Evolutionary conservation across 2,797 vertebrate species (phyloP).

Genomic region (Huso huso): DNA sequence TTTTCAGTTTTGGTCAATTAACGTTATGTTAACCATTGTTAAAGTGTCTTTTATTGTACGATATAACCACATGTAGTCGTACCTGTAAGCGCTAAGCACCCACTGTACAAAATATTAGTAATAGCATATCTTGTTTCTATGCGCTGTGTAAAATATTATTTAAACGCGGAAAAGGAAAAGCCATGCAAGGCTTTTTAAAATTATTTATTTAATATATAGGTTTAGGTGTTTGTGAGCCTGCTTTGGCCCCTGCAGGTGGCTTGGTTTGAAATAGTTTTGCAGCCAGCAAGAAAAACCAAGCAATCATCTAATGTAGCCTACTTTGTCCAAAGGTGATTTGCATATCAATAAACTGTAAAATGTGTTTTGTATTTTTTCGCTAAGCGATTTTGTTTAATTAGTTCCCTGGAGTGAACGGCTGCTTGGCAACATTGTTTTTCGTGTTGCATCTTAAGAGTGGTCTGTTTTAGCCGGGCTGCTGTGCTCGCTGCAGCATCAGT

Average conservation of each 20-base stretch:
- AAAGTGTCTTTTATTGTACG: no score
- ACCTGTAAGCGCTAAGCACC: no score
- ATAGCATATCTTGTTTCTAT: no score
- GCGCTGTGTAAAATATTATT: no score
- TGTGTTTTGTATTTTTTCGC: constrained; percentile 5
- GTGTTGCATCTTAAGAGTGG: constrained; percentile 7
- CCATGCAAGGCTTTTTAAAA: no score
- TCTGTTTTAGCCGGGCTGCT: constrained; percentile 20
- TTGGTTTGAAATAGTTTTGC: constrained; percentile 1
- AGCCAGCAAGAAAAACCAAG: neutral
- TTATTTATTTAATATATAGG: no score
- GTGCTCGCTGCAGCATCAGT: constrained; percentile 25
- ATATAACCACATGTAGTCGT: no score
- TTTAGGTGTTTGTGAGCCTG: neutral
- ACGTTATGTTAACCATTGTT: no score
- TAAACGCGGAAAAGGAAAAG: no score
- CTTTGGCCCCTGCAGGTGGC: constrained; percentile 2
- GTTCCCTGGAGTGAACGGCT: constrained; percentile 27
- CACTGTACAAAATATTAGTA: no score
- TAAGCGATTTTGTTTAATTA: constrained; percentile 25
- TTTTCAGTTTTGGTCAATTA: no score
- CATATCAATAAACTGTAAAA: constrained; percentile 15
- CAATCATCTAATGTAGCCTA: neutral
- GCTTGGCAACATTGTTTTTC: constrained; percentile 18
- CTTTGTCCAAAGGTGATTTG: constrained; percentile 6